Percentiles rank a stretch among this genome's conserved stretches.
Evolutionary conservation across 2,113 vertebrate genomes (phyloP).

Genomic region (Campylomormyrus numenius): DNA sequence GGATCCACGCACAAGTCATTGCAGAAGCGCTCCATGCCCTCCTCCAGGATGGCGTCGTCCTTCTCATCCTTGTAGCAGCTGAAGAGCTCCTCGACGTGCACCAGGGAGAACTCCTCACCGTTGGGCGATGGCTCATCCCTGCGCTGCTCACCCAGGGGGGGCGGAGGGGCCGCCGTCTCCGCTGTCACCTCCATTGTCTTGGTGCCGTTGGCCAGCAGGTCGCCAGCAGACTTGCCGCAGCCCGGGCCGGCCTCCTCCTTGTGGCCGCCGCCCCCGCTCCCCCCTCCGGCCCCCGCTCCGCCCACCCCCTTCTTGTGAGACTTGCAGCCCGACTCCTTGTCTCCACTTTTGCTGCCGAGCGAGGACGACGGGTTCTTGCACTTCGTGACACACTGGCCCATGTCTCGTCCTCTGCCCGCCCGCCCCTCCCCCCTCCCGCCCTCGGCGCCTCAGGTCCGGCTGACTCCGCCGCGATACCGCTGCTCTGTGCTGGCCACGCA

Average conservation of each 20-base stretch:
- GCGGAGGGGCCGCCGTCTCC: conserved; percentile 53
- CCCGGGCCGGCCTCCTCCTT: conserved; percentile 60
- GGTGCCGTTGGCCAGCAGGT: conserved; percentile 73
- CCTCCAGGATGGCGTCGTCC: conserved; percentile 93
- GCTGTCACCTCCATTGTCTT: conserved; percentile 60
- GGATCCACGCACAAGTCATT: conserved; percentile 94
- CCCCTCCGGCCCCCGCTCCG: not conserved
- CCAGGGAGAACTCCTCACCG: conserved; percentile 73
- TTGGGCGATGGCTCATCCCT: conserved; percentile 37
- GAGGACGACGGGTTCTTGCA: conserved; percentile 98
- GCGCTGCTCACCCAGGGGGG: conserved; percentile 41
- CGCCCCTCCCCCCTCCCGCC: conserved; percentile 31
- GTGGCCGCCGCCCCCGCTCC: conserved; percentile 50
- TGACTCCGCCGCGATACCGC: conserved; percentile 65
- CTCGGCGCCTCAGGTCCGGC: conserved; percentile 61
- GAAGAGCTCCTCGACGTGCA: conserved; percentile 82
- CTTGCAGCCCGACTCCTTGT: conserved; percentile 81
- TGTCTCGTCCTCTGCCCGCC: conserved; percentile 57
- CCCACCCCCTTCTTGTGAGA: conserved; percentile 77
- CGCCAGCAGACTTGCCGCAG: conserved; percentile 60
- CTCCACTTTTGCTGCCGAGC: conserved; percentile 96
- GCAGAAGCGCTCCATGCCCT: conserved; percentile 98
- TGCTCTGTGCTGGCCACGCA: conserved; percentile 61
- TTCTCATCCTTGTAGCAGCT: conserved; percentile 85
- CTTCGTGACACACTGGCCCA: conserved; percentile 99